Base-by-base conservation (phyloP, 2,888 invertebrate genomes). In the Hirtodrosophila confusa region DNA sequence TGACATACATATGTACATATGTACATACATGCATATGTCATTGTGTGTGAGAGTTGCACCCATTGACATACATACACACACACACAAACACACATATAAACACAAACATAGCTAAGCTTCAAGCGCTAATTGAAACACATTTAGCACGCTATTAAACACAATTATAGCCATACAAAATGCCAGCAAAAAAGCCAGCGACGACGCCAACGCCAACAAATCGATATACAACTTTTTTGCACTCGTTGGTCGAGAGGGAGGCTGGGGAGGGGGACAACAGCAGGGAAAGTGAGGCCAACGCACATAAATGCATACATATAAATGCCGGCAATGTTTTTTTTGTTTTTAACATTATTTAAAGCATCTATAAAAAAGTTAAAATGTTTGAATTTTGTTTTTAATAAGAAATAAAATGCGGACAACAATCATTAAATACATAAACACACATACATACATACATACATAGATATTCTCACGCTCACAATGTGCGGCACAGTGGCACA, bases 141-240 rank as follows among this genome's bases (percentile, higher is more conserved):
- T 82, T 83, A 82, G 86, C 82, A 80, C 84, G 78, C 82, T 83
- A 86, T 86, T 83, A 83, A 82, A 78, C 74, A 78, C 82, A 86
- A 83, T 86, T 80, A 86, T 83, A 58, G 56, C 67, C 69, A 67
- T 60, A 65, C 48, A 44, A 61, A 75, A 62, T 61, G 67, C 61
- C 75, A 73, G 66, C 54, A 61, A 64, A 57, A 53, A 57, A 53
- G 47, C 27, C 37, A 53, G 35, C 50, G 29, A 27, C 51, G 50
- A 17, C 61, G 35, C 55, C 75, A 66, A 65, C 51, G 70, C 63
- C 67, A 82, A 75, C 79, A 79, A 82, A 82, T 82, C 82, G 83
- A 82, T 82, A 76, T 44, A 58, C 65, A 63, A 51, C 60, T 47
- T 57, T 71, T 64, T 48, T 58, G n/a, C 35, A 29, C 17, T 27